Conservation (phyloP, 2,797 vertebrate genomes). For the Malurus splendens region DNA sequence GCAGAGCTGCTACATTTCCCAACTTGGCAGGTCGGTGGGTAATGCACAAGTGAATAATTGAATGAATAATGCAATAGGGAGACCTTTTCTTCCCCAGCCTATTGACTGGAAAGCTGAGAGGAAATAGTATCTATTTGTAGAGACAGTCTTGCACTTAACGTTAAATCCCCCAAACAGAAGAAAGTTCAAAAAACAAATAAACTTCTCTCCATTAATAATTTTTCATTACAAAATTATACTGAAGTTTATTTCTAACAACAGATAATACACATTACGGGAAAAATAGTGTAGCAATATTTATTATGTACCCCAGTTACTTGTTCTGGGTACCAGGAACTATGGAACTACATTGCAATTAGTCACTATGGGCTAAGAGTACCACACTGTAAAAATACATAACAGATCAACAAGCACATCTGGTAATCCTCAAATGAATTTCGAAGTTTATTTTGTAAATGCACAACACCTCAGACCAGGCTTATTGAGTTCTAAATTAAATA, state of each 20-base stretch:
- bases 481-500: conserved; percentile 26
- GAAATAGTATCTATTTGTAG: not conserved
- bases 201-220: not conserved
- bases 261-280: not conserved
- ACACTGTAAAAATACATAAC: not conserved
- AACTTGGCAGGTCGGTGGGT: not conserved
- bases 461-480: not conserved
- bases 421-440: not conserved
- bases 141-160: not conserved
- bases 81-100: not conserved
- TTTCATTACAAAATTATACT: not conserved
- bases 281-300: not conserved
- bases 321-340: not conserved
- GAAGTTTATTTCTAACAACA: not conserved
- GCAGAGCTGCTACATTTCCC: not conserved
- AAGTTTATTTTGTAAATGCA: not conserved
- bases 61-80: not conserved
- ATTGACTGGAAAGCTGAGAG: not conserved
- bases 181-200: not conserved
- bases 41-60: not conserved
- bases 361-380: not conserved
- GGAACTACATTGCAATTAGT: not conserved
- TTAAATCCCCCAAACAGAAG: not conserved
- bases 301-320: not conserved
- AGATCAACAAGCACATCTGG: not conserved